Base-by-base conservation (phyloP, 2,113 vertebrate genomes). In the Apteryx mantelli region DNA sequence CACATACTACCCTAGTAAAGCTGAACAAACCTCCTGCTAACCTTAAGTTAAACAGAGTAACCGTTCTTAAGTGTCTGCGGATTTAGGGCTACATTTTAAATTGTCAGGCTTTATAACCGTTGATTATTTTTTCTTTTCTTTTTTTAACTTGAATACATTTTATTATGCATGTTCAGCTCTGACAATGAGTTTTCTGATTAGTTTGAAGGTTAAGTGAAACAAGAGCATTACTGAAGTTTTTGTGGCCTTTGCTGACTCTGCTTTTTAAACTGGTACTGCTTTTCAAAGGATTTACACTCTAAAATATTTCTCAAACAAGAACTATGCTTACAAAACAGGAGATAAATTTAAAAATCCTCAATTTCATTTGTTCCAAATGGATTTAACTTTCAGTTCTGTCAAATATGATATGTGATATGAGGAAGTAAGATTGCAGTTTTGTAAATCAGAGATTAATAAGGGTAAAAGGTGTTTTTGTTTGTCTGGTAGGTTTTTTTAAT, bases 151-250 rank as follows among this genome's bases (percentile, higher is more conserved):
- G 40, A 86, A 91, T 65, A 78, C 34, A 69, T 76, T 82, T 82
- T 75, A 92, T 82, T 82, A 68, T 21, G 84, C 32, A 30, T 58
- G 48, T 73, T 96, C 65, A 86, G 82, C 78, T 91, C 92, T 88
- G 88, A 95, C 90, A 86, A 60, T 75, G 66, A 79, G 21, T 77
- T 61, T 88, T 66, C 75, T 68, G 50, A 75, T 88, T 80, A 78
- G 21, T 93, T 86, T 91, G 79, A 82, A 89, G 85, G 75, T 91
- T 80, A 91, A 91, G 55, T 64, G 38, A 95, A 95, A 88, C 1
- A 71, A 71, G 6, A 88, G 36, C 20, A 61, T 58, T 86, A 53
- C 22, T 50, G 34, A 91, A 93, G 55, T 91, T 93, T 95, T 88
- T 81, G 75, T 70, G 85, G 80, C 88, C 76, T 89, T 93, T 63